A percentile compares a stretch with the other conserved stretches of the same genome.
Conservation (phyloP, 1,140 invertebrate species). For the Acyrthosiphon pisum region DNA sequence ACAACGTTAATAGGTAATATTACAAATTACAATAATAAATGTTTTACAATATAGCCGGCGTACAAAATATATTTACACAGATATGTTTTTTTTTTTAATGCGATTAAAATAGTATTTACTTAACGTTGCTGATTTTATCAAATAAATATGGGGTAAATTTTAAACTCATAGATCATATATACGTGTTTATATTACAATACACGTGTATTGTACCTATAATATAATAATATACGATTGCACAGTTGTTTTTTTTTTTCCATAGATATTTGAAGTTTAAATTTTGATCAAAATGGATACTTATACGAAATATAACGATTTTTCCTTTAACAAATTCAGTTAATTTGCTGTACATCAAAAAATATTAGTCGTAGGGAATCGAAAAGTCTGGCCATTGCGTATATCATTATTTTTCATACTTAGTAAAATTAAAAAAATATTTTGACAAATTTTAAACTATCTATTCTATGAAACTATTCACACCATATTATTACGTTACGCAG, state of each 20-base stretch:
- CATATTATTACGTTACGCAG: no score
- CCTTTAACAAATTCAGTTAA: no score
- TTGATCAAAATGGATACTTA: not conserved
- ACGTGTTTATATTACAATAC: not conserved
- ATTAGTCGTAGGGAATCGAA: no score
- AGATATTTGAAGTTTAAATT: not conserved
- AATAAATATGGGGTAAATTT: not conserved
- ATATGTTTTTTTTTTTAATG: not conserved
- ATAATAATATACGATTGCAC: no score
- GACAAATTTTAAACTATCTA: no score
- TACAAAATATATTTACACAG: not conserved
- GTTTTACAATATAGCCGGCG: not conserved
- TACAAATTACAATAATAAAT: not conserved
- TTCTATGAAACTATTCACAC: no score
- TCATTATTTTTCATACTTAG: no score
- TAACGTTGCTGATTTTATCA: not conserved
- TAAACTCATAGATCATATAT: not conserved
- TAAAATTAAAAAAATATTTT: no score
- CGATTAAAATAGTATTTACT: not conserved
- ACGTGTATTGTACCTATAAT: no score
- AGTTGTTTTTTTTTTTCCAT: not conserved
- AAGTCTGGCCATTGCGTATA: no score
- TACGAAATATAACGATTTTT: no score
- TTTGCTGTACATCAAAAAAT: no score
- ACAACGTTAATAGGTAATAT: not conserved